These are phyloP conservation scores for Umimayanthus chanpuru DNA, from an alignment of 92 coral and sea anemone genomes.

Conservation along the genomic window DNA sequence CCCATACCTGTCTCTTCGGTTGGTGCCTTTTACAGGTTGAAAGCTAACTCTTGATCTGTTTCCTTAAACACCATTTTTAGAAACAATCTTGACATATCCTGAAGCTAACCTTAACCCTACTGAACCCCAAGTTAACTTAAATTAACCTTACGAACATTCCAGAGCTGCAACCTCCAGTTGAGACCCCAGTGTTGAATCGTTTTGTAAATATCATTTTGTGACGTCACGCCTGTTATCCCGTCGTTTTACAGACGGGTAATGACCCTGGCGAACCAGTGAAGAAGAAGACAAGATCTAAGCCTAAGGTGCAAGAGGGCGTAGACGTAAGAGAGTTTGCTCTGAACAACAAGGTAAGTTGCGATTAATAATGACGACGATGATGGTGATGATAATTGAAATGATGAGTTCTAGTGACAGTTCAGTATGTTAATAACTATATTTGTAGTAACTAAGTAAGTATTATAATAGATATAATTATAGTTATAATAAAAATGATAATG, in stretches of 20 bases:
- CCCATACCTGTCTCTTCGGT: background rate
- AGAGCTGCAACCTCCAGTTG: too few species aligned
- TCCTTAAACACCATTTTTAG: too few species aligned
- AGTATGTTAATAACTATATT: too few species aligned
- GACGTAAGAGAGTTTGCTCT: conserved; percentile 65
- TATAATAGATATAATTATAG: too few species aligned
- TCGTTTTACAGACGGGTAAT: background rate
- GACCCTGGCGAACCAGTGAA: conserved; percentile 26
- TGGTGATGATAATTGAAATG: background rate
- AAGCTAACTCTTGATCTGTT: too few species aligned
- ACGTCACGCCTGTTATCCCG: background rate
- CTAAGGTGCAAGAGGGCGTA: conserved; percentile 65
- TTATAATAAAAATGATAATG: too few species aligned
- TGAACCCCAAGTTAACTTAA: too few species aligned
- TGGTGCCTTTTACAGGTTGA: background rate
- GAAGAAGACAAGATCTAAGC: conserved; percentile 60
- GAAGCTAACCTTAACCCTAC: too few species aligned
- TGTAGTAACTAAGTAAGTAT: too few species aligned
- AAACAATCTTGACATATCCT: too few species aligned
- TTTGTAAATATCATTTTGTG: background rate
- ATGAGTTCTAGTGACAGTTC: background rate
- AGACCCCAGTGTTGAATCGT: too few species aligned
- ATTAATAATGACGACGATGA: background rate
- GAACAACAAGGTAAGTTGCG: conserved; percentile 55
- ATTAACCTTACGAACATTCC: too few species aligned